Conservation (phyloP, 1,140 invertebrate genomes). For the Tetramorium simillimum region DNA sequence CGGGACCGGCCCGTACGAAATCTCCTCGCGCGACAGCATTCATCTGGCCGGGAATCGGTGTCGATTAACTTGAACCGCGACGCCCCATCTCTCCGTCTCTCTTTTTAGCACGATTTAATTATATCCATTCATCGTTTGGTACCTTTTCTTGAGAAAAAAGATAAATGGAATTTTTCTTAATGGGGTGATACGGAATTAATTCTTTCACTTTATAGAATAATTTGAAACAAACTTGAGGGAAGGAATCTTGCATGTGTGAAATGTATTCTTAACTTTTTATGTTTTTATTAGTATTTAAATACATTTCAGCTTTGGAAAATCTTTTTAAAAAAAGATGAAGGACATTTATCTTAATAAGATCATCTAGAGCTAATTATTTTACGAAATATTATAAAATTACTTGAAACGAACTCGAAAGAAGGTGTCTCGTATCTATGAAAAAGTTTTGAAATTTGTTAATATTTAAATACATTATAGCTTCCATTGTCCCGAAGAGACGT, state of each 20-base stretch:
- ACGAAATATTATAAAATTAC: too few species aligned
- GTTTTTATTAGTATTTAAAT: too few species aligned
- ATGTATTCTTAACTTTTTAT: too few species aligned
- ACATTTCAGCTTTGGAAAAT: too few species aligned
- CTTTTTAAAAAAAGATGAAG: too few species aligned
- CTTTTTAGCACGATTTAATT: neutral
- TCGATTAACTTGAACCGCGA: constrained; percentile 4
- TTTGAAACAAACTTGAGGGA: neutral
- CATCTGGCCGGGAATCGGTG: neutral
- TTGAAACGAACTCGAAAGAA: too few species aligned
- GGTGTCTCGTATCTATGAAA: neutral
- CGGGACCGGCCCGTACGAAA: neutral
- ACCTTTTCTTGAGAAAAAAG: neutral
- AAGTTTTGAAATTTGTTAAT: neutral
- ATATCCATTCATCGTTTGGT: neutral
- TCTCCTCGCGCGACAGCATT: neutral
- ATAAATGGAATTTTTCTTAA: neutral
- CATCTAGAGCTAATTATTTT: too few species aligned
- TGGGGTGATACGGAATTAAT: neutral
- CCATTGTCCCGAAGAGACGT: neutral
- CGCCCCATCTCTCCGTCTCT: neutral
- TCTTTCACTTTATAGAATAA: neutral
- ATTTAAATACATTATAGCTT: neutral
- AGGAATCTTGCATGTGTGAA: too few species aligned
- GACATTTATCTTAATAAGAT: too few species aligned